Evolutionary conservation across 2,113 vertebrate genomes (phyloP).

Genomic region (Lethenteron camtschaticum): DNA sequence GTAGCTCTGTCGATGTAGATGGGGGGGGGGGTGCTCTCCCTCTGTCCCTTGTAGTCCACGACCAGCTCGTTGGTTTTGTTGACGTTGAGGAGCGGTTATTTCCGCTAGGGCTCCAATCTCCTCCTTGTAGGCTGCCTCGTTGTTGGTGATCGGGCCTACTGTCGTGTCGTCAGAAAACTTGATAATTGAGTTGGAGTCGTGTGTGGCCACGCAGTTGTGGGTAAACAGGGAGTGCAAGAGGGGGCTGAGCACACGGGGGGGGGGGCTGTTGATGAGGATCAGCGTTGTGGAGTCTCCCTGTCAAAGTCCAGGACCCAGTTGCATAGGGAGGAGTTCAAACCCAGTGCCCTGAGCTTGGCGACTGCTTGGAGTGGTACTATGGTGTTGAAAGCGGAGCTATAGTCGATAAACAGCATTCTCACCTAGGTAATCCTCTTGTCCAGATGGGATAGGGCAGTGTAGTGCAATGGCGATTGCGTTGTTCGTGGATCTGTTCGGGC

Average conservation of each 20-base stretch:
- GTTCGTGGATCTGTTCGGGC: background rate
- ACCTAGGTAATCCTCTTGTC: background rate
- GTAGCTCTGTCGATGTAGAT: background rate
- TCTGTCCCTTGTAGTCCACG: background rate
- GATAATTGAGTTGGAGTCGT: background rate
- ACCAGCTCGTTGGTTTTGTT: background rate
- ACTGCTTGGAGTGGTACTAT: background rate
- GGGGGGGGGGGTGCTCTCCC: background rate
- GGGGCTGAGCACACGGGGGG: background rate
- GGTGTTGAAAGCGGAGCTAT: background rate
- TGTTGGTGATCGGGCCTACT: background rate
- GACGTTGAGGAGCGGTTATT: background rate
- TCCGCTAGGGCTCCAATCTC: background rate
- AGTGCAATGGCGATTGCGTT: background rate
- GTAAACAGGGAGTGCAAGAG: background rate
- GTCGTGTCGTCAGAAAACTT: background rate
- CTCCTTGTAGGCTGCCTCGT: background rate
- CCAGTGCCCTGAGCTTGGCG: background rate
- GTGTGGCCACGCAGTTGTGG: constrained; percentile 1
- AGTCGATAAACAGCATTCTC: background rate
- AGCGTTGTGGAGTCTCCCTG: background rate
- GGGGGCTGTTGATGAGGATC: background rate
- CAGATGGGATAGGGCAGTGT: background rate
- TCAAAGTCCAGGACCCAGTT: constrained; percentile 3
- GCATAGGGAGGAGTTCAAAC: background rate